Conservation (phyloP, 2,797 vertebrate species). For the Smutsia temminckii region DNA sequence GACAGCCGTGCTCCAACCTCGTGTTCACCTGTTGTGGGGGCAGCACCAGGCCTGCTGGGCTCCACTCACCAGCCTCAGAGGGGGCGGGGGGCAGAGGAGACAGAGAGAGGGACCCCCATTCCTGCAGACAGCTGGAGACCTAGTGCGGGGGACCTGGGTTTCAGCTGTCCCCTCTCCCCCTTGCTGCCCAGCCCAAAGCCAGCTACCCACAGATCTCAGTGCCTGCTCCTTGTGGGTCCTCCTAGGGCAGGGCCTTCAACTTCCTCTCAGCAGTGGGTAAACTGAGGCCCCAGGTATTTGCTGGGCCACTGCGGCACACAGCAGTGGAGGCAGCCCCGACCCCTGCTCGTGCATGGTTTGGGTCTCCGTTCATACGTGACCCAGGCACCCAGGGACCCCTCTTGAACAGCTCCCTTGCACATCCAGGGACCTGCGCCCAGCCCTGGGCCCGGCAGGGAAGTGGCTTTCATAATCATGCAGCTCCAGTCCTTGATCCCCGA, state of each 20-base stretch:
- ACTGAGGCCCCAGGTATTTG: not conserved
- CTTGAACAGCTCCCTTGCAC: too few relatives aligned
- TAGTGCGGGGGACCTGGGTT: not conserved
- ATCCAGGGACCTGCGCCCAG: not conserved
- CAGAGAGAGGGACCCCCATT: not conserved
- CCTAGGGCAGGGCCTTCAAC: not conserved
- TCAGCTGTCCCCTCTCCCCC: accelerated
- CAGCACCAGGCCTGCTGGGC: accelerated
- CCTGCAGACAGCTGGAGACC: too few relatives aligned
- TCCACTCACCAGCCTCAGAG: accelerated
- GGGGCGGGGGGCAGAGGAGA: not conserved
- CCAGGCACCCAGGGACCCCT: accelerated
- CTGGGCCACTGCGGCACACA: too few relatives aligned
- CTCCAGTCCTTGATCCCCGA: not conserved
- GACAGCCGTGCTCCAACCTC: accelerated
- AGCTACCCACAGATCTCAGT: too few relatives aligned
- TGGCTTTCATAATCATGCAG: not conserved
- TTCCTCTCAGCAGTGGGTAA: accelerated
- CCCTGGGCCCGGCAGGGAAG: not conserved
- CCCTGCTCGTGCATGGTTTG: not conserved
- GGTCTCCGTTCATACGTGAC: not conserved
- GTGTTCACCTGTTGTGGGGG: accelerated
- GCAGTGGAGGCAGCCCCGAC: not conserved
- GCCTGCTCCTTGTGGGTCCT: too few relatives aligned
- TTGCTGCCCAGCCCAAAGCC: not conserved